These are phyloP conservation scores for Adineta ricciae DNA, from an alignment of 2,888 invertebrate species.

Conservation along the genomic window DNA sequence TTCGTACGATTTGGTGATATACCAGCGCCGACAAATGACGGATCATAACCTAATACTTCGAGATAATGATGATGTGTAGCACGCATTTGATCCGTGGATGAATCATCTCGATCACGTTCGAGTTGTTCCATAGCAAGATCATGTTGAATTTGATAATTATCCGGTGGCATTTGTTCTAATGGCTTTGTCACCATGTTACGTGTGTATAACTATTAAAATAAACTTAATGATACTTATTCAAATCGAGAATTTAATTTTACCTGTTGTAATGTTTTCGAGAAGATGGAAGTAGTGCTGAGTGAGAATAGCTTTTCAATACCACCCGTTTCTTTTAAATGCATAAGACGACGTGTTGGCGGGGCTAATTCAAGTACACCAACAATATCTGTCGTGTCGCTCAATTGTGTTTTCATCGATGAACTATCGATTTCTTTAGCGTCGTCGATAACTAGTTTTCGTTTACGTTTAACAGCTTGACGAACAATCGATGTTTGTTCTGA, in stretches of 20 bases:
- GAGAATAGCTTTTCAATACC: constrained; percentile 91
- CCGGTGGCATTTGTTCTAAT: not conserved
- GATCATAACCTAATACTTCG: not conserved
- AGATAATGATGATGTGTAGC: constrained; percentile 15
- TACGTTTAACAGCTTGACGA: constrained; percentile 63
- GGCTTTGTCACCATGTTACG: constrained; percentile 13
- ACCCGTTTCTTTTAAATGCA: constrained; percentile 98
- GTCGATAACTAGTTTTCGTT: constrained; percentile 85
- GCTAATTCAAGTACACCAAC: constrained; percentile 87
- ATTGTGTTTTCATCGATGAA: constrained; percentile 96
- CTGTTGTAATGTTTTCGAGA: constrained; percentile 16
- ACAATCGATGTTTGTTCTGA: not conserved
- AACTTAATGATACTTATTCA: not conserved
- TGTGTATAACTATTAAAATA: not conserved
- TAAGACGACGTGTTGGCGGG: constrained; percentile 87
- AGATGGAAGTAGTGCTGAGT: constrained; percentile 55
- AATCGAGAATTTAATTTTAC: not conserved
- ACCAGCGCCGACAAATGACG: not conserved
- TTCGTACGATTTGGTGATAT: not conserved
- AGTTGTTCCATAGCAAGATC: constrained; percentile 3
- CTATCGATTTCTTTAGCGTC: constrained; percentile 97
- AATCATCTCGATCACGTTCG: not conserved
- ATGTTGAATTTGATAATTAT: constrained; percentile 13
- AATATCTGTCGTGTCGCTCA: constrained; percentile 90
- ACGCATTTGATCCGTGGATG: not conserved